Conservation (phyloP, 2,888 invertebrate species). For the Trilocha varians region DNA sequence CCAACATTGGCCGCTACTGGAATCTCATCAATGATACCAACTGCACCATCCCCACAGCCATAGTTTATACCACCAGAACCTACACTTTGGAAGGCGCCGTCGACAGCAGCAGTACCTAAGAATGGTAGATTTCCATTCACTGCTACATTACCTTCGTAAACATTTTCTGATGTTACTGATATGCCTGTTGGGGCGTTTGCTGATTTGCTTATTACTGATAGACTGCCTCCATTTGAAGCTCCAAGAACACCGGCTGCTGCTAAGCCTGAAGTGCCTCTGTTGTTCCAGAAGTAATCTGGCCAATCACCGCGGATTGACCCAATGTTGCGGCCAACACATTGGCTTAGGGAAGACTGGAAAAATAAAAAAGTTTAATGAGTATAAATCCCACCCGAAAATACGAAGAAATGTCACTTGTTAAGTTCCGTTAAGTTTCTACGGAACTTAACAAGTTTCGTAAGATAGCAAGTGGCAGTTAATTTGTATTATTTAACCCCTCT, state of each 20-base stretch:
- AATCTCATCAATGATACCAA: slow-evolving; percentile 5
- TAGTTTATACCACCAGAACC: slow-evolving; percentile 22
- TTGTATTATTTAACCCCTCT: no score
- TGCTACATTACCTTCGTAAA: slow-evolving; percentile 15
- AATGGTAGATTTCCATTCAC: slow-evolving; percentile 20
- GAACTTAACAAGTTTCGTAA: no score
- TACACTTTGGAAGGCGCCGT: slow-evolving; percentile 22
- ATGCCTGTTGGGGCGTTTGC: slow-evolving; percentile 13
- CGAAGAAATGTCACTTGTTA: no score
- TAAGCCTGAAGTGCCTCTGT: slow-evolving; percentile 2
- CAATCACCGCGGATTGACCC: not conserved
- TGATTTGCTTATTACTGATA: slow-evolving; percentile 14
- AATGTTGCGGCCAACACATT: not conserved
- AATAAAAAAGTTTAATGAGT: not conserved
- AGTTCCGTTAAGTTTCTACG: no score
- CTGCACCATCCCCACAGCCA: slow-evolving; percentile 10
- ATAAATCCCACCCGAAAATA: not conserved
- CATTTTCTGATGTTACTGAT: slow-evolving; percentile 16
- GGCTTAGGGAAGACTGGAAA: slow-evolving; percentile 1
- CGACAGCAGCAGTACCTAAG: slow-evolving; percentile 21
- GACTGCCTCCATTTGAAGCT: slow-evolving; percentile 10
- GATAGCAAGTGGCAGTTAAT: no score
- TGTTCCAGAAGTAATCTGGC: not conserved
- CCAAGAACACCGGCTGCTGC: slow-evolving; percentile 2
- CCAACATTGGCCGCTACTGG: not conserved